Conservation (phyloP, 2,113 vertebrate genomes). For the Microcebus tavaratra region DNA sequence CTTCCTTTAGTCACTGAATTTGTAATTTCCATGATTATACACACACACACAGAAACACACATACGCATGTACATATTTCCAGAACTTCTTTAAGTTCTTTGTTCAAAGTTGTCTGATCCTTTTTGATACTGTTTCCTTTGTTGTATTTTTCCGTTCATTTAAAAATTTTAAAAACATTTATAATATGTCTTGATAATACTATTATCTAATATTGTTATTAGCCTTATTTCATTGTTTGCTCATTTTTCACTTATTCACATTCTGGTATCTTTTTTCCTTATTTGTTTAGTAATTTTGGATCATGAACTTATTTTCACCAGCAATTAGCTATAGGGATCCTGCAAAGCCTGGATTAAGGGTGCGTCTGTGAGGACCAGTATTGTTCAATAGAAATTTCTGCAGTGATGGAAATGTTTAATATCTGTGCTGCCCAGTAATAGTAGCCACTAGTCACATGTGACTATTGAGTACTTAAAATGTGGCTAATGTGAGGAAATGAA, state of each 20-base stretch:
- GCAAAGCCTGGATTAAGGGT: not conserved
- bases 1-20: not conserved
- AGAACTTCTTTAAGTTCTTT: not conserved
- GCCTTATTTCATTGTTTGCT: not conserved
- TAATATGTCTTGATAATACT: not conserved
- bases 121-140: not conserved
- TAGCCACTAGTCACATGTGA: not conserved
- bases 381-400: not conserved
- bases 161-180: not conserved
- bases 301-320: not conserved
- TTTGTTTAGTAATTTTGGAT: not conserved
- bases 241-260: not conserved
- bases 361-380: not conserved
- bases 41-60: not conserved
- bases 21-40: not conserved
- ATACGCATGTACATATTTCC: not conserved
- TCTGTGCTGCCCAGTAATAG: not conserved
- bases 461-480: not conserved
- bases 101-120: not conserved
- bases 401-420: not conserved
- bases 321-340: not conserved
- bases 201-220: not conserved
- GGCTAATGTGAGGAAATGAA: not conserved
- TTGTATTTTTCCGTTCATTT: not conserved
- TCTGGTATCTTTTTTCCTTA: not conserved